Percentiles rank a stretch among this genome's conserved stretches.
phyloP scores from a whole-genome alignment of 2,888 invertebrate species.

The Thecocarcelia acutangulata region DNA sequence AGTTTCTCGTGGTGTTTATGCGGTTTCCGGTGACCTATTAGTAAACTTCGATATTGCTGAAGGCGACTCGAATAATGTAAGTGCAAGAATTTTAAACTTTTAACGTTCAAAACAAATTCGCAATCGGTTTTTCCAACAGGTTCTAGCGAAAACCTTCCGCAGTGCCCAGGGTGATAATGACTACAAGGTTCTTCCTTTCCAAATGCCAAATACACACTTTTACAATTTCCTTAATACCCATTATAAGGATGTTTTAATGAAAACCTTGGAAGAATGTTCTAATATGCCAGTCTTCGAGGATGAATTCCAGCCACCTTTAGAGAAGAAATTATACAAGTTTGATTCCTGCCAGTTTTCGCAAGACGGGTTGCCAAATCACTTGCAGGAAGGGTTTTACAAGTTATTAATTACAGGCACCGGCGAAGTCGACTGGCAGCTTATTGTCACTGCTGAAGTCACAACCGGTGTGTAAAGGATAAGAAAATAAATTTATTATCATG shows the following conservation, averaged over 20 bases:
- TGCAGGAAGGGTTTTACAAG: constrained; percentile 70
- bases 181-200: constrained; percentile 66
- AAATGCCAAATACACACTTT: constrained; percentile 36
- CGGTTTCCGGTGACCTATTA: constrained; percentile 38
- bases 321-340: constrained; percentile 51
- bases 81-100: neutral
- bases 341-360: constrained; percentile 65
- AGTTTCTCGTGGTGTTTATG: constrained; percentile 67
- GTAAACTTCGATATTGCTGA: constrained; percentile 35
- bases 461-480: neutral
- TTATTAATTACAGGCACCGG: constrained; percentile 58
- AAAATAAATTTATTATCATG: no score
- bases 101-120: neutral
- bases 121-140: constrained; percentile 33
- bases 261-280: constrained; percentile 66
- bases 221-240: constrained; percentile 37
- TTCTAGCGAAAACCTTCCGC: constrained; percentile 60
- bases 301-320: constrained; percentile 59
- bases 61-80: constrained; percentile 47
- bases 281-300: constrained; percentile 68
- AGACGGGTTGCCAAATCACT: constrained; percentile 65
- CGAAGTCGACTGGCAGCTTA: constrained; percentile 18
- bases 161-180: constrained; percentile 67
- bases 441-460: constrained; percentile 31
- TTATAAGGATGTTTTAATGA: constrained; percentile 67